Evolutionary conservation across 2,888 invertebrate genomes (phyloP), one percentile per base, ranked within the genome.

Genomic region (Neoascia interrupta): DNA sequence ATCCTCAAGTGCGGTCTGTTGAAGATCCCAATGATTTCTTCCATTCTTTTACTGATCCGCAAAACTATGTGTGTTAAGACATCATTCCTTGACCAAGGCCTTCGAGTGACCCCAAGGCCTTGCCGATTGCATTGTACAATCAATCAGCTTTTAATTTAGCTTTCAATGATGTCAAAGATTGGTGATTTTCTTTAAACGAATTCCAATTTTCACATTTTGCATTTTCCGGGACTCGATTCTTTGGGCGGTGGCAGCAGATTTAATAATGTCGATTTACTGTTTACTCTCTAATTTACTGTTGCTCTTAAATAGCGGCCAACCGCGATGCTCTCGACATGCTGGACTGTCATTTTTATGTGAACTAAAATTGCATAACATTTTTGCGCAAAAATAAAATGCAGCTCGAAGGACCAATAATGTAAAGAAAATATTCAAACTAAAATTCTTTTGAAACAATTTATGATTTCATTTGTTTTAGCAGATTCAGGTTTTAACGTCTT

Each of bases 41-140:
- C 47, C 47, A 47, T 28, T 47, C 47, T 8, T 28, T 47, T 1
- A 47, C 28, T 47, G 36, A 53, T 10, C 36, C 53, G 3, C 10
- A 15, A 39, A 53, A 53, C 37, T 8, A 23, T 5, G 10, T 53
- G 54, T 21, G 5, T 18, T 16, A 54, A 6, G 21, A 54, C 26
- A 28, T 41, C 39, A 39, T 54, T 16, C 58, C 15, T n/a, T 45
- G 21, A 36, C 58, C 23, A n/a, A 39, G 37, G 26, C 39, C 54
- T n/a, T 60, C 45, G 1, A 45, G 34, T 1, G 60, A 45, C 1
- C 60, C n/a, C n/a, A 39, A 19, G 15, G 51, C 51, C 8, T 49
- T 15, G 5, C 31, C 41, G 26, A 28, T 63, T 16, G 39, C 58
- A 26, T 51, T 63, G 31, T 19, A 36, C 53, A 64, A 18, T 8